Conservation (phyloP, 2,888 invertebrate species). For the Machimus atricapillus region DNA sequence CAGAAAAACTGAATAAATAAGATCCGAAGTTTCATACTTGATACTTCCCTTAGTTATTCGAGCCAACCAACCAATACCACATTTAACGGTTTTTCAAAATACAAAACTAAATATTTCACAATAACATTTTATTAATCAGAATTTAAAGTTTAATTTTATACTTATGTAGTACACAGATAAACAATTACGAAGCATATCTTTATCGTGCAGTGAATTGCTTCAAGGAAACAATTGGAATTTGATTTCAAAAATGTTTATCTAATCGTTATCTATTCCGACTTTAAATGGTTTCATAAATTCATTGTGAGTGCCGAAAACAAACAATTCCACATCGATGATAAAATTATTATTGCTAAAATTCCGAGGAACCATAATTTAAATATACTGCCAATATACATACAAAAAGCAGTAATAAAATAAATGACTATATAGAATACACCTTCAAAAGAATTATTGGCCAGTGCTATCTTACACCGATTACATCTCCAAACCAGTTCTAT, state of each 20-base stretch:
- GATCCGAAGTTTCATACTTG: too few species aligned
- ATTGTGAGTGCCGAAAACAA: background rate
- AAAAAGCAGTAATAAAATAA: background rate
- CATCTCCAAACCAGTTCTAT: background rate
- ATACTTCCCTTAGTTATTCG: too few species aligned
- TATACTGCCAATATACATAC: background rate
- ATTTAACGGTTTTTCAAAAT: too few species aligned
- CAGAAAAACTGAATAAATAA: too few species aligned
- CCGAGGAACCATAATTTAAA: background rate
- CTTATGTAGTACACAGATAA: background rate
- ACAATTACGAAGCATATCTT: background rate
- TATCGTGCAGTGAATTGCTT: background rate
- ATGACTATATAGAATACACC: background rate
- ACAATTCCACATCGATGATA: background rate
- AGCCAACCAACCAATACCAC: too few species aligned
- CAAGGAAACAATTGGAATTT: background rate
- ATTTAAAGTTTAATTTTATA: background rate
- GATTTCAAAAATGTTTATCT: background rate
- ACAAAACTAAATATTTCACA: too few species aligned
- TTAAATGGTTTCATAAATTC: background rate
- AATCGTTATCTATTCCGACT: background rate
- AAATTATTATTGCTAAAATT: background rate
- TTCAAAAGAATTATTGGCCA: background rate
- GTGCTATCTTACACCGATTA: background rate
- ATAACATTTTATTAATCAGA: background rate